A percentile compares a stretch with the other conserved stretches of the same genome.
phyloP scores from a whole-genome alignment of 2,888 invertebrate genomes.

The Metellina segmentata region DNA sequence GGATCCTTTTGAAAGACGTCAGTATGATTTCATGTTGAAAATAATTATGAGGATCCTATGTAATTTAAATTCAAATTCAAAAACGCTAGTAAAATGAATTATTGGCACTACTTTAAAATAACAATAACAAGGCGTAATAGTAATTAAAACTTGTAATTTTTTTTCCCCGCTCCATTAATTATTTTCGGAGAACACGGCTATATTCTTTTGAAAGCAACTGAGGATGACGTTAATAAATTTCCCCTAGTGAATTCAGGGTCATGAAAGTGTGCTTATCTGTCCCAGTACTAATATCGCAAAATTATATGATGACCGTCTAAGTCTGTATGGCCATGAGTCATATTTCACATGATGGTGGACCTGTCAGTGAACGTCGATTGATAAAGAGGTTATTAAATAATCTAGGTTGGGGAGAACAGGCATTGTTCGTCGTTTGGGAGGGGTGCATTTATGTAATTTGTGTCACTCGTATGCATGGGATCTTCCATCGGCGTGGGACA shows the following conservation, averaged over 20 bases:
- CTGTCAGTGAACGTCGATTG: slow-evolving; percentile 47
- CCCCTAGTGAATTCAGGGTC: not conserved
- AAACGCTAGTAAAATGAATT: no score
- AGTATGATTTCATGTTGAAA: no score
- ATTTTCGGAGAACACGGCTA: not conserved
- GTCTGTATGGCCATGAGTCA: slow-evolving; percentile 27
- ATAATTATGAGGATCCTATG: no score
- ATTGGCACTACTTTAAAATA: no score
- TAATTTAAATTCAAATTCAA: no score
- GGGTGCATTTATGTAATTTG: slow-evolving; percentile 21
- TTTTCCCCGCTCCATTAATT: no score
- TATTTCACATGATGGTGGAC: slow-evolving; percentile 10
- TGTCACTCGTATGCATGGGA: not conserved
- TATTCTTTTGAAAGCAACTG: not conserved
- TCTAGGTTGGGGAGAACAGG: slow-evolving; percentile 28
- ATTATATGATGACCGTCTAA: not conserved
- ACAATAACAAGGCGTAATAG: no score
- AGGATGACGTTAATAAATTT: not conserved
- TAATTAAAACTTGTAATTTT: no score
- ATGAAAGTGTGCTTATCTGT: not conserved
- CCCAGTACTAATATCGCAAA: not conserved
- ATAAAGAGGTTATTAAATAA: slow-evolving; percentile 67
- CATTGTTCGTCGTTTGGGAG: slow-evolving; percentile 28
- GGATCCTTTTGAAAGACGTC: no score
- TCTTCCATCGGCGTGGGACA: no score